A percentile compares a stretch with the other conserved stretches of the same genome.
These are phyloP conservation scores for Cryptophagus acutangulus DNA, from an alignment of 2,888 invertebrate genomes.

Conservation along the genomic window DNA sequence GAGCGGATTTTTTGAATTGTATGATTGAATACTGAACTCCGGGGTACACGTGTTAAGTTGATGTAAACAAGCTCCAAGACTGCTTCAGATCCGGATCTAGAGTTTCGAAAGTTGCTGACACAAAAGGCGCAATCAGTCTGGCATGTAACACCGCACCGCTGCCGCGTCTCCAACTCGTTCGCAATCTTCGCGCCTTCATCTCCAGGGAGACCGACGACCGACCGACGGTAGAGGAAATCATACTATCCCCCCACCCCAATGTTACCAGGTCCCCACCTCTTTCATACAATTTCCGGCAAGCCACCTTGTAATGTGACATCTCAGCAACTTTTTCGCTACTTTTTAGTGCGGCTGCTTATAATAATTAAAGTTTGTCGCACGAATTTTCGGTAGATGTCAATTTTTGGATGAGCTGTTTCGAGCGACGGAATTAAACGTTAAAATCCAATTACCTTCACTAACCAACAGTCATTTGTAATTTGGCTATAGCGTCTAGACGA, in stretches of 20 bases:
- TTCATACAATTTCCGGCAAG: too few relatives aligned
- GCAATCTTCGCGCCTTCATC: conserved; percentile 25
- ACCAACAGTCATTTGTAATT: too few relatives aligned
- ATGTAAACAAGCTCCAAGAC: conserved; percentile 22
- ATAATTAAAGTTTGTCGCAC: too few relatives aligned
- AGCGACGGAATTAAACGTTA: not conserved
- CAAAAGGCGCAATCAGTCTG: conserved; percentile 29
- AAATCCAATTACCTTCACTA: not conserved
- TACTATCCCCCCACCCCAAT: not conserved
- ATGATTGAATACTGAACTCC: conserved; percentile 9
- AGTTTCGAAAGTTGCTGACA: conserved; percentile 22
- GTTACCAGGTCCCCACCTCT: not conserved
- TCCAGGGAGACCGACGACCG: conserved; percentile 4
- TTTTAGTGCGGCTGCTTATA: too few relatives aligned
- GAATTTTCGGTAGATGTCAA: too few relatives aligned
- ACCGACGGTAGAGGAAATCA: not conserved
- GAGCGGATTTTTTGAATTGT: not conserved
- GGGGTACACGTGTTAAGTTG: conserved; percentile 20
- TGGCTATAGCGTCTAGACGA: too few relatives aligned
- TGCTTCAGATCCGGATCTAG: conserved; percentile 19
- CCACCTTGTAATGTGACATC: too few relatives aligned
- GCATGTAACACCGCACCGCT: conserved; percentile 19
- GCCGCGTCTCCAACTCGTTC: conserved; percentile 14
- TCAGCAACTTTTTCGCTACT: too few relatives aligned
- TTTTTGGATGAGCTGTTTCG: too few relatives aligned